Conservation (phyloP, 2,888 invertebrate genomes). For the Quadriops clusia region DNA sequence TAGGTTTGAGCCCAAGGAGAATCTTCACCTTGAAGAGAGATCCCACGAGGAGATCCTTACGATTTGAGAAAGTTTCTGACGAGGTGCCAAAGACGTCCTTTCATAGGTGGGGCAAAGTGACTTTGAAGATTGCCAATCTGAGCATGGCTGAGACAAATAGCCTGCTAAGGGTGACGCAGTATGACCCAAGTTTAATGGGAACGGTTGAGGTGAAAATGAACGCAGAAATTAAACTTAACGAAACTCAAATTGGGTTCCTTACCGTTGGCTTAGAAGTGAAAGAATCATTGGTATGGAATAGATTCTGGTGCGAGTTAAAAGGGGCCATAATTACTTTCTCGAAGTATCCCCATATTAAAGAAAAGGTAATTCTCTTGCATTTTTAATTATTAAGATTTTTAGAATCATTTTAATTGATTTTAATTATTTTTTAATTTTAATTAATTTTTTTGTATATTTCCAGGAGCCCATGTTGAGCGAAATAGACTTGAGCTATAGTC, state of each 20-base stretch:
- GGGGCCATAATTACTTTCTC: conserved; percentile 37
- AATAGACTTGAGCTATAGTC: conserved; percentile 35
- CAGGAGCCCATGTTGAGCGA: conserved; percentile 28
- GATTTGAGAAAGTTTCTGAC: too few relatives aligned
- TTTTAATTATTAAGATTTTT: too few relatives aligned
- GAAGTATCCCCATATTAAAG: conserved; percentile 40
- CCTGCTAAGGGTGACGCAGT: too few relatives aligned
- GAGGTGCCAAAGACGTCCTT: not conserved
- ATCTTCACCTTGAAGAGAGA: too few relatives aligned
- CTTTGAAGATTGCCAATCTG: not conserved
- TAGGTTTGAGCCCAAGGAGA: too few relatives aligned
- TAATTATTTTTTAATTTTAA: too few relatives aligned
- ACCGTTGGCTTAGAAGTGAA: conserved; percentile 37
- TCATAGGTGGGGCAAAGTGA: not conserved
- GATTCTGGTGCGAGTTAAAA: conserved; percentile 42
- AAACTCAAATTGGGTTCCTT: conserved; percentile 41
- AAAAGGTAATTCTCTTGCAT: conserved; percentile 7
- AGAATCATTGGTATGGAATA: conserved; percentile 40
- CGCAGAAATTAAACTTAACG: too few relatives aligned
- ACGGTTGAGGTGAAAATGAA: conserved; percentile 24
- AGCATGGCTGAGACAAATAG: too few relatives aligned
- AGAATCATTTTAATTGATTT: too few relatives aligned
- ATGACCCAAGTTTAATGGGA: too few relatives aligned
- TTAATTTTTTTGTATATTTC: too few relatives aligned
- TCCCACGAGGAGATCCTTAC: too few relatives aligned